These are phyloP conservation scores for Cyclura pinguis DNA, from an alignment of 2,797 vertebrate species.

Conservation along the genomic window DNA sequence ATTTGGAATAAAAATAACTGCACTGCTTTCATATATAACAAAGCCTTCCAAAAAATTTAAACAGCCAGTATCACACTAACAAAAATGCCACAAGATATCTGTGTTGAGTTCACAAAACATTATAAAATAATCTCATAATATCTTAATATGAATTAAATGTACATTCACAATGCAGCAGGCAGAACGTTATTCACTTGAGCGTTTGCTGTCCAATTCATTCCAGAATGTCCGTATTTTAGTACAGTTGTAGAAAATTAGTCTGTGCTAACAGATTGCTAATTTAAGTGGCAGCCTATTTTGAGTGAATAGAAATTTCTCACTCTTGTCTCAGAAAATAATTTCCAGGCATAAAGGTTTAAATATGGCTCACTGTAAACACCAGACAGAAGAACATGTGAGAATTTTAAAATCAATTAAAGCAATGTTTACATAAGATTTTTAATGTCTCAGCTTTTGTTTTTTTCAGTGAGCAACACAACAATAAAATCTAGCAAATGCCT, in stretches of 20 bases:
- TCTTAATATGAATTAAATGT: not conserved
- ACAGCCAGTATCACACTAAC: not conserved
- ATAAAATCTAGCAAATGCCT: not conserved
- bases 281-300: slow-evolving; percentile 47
- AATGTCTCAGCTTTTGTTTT: not conserved
- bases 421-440: not conserved
- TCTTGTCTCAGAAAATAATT: slow-evolving; percentile 54
- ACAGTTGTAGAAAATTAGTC: slow-evolving; percentile 27
- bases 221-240: slow-evolving; percentile 23
- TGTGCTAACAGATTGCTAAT: slow-evolving; percentile 38
- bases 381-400: slow-evolving; percentile 1
- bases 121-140: slow-evolving; percentile 12
- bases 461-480: not conserved
- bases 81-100: not conserved
- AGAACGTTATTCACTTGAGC: slow-evolving; percentile 9
- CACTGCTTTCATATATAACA: not conserved
- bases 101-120: not conserved
- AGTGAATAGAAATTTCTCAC: slow-evolving; percentile 43
- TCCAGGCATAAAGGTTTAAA: slow-evolving; percentile 39
- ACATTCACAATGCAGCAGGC: not conserved
- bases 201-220: slow-evolving; percentile 25
- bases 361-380: slow-evolving; percentile 20
- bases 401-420: slow-evolving; percentile 28
- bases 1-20: not conserved
- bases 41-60: not conserved